These are phyloP conservation scores for Calameuta pallipes DNA, from an alignment of 2,888 invertebrate species.

Conservation along the genomic window DNA sequence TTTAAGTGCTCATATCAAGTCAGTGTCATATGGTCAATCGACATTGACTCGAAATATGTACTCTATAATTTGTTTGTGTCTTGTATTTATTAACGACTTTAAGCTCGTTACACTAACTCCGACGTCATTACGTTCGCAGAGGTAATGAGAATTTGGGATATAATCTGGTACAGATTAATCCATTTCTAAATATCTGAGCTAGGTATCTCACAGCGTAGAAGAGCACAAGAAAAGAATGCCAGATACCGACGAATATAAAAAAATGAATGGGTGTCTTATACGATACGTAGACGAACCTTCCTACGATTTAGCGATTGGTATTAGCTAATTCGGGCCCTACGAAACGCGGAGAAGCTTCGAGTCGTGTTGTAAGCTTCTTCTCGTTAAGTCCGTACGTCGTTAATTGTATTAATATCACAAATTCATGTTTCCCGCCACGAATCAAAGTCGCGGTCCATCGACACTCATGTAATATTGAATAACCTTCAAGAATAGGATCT, in stretches of 20 bases:
- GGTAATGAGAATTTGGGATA: background rate
- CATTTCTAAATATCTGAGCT: background rate
- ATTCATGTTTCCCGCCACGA: constrained; percentile 1
- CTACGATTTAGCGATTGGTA: background rate
- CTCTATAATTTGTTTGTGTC: background rate
- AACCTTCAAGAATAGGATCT: background rate
- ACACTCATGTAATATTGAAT: background rate
- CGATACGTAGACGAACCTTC: background rate
- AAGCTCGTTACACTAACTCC: background rate
- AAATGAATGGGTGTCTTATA: constrained; percentile 21
- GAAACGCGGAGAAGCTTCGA: background rate
- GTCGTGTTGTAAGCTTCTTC: background rate
- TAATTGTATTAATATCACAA: constrained; percentile 7
- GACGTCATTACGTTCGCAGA: background rate
- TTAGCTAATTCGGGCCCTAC: background rate
- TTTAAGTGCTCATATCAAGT: background rate
- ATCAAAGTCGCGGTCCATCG: background rate
- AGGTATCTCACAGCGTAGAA: background rate
- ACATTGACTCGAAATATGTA: background rate
- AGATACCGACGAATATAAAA: constrained; percentile 49
- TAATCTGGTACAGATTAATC: background rate
- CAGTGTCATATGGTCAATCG: background rate
- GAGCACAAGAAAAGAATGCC: constrained; percentile 42
- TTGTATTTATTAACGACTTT: background rate
- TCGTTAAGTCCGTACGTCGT: background rate